phyloP scores from a whole-genome alignment of 2,113 vertebrate genomes.

The Dicrurus megarhynchus region DNA sequence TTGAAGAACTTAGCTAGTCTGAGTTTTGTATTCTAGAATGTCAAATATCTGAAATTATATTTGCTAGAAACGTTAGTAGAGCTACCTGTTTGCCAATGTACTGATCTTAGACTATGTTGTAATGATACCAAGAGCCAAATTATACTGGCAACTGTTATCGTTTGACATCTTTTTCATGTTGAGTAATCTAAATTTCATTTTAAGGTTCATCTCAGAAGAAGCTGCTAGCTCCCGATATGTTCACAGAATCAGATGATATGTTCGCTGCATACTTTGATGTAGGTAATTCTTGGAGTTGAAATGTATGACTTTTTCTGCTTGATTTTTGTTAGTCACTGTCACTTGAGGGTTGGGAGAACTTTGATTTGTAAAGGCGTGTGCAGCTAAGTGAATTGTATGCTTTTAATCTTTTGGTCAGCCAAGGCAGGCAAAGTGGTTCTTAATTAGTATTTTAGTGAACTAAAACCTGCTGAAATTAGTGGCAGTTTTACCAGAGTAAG shows the following conservation, averaged over 20 bases:
- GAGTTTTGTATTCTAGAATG: neutral
- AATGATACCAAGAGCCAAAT: neutral
- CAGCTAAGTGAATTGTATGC: neutral
- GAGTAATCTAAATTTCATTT: conserved; percentile 55
- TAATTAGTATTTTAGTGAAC: neutral
- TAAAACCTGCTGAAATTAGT: neutral
- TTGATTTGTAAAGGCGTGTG: neutral
- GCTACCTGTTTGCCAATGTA: neutral
- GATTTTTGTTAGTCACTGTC: neutral
- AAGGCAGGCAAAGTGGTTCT: neutral
- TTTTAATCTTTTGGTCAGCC: neutral
- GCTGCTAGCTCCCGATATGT: conserved; percentile 95
- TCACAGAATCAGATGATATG: conserved; percentile 98
- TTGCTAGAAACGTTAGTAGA: neutral
- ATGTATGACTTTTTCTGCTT: neutral
- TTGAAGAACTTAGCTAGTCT: neutral
- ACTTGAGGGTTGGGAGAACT: neutral
- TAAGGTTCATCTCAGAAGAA: conserved; percentile 92
- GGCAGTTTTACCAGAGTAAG: neutral
- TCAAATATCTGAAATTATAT: neutral
- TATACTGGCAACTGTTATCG: neutral
- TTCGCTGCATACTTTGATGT: conserved; percentile 97
- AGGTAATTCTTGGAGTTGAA: conserved; percentile 64
- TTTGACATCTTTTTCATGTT: neutral
- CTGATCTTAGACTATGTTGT: neutral